Percentiles rank a stretch among this genome's conserved stretches.
These are phyloP conservation scores for Cyanoderma ruficeps DNA, from an alignment of 2,113 vertebrate species.

Conservation along the genomic window DNA sequence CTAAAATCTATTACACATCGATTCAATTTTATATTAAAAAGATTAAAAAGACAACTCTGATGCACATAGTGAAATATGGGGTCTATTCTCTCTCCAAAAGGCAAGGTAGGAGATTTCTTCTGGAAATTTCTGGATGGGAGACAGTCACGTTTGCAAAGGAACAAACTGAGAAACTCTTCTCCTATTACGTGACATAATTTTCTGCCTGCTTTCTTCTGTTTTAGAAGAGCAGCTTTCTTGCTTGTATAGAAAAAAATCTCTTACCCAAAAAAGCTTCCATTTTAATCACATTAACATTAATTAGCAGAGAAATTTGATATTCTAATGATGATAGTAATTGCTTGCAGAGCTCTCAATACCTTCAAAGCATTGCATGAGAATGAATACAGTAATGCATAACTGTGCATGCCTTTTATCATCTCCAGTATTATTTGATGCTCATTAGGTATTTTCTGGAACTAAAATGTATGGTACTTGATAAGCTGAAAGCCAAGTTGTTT, in stretches of 20 bases:
- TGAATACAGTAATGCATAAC: not conserved
- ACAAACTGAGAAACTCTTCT: not conserved
- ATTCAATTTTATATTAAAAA: not conserved
- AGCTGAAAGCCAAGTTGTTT: not conserved
- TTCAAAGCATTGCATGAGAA: constrained; percentile 25
- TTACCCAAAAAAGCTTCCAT: not conserved
- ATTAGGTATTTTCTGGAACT: not conserved
- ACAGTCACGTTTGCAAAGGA: not conserved
- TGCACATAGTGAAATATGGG: not conserved
- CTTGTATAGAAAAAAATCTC: not conserved
- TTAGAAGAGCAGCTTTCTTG: not conserved
- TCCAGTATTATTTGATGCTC: not conserved
- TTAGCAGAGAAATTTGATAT: constrained; percentile 15
- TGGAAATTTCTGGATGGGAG: not conserved
- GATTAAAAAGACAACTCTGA: not conserved
- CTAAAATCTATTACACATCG: not conserved
- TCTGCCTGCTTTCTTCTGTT: not conserved
- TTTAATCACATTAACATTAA: constrained; percentile 37
- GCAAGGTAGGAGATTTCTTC: not conserved
- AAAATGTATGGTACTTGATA: not conserved
- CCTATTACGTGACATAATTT: not conserved
- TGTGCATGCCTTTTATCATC: not conserved
- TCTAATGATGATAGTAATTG: constrained; percentile 14
- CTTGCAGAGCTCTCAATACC: not conserved
- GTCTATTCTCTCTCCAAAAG: not conserved